These are phyloP conservation scores for Hypomecis atomaria DNA, from an alignment of 2,888 invertebrate genomes.

Conservation along the genomic window DNA sequence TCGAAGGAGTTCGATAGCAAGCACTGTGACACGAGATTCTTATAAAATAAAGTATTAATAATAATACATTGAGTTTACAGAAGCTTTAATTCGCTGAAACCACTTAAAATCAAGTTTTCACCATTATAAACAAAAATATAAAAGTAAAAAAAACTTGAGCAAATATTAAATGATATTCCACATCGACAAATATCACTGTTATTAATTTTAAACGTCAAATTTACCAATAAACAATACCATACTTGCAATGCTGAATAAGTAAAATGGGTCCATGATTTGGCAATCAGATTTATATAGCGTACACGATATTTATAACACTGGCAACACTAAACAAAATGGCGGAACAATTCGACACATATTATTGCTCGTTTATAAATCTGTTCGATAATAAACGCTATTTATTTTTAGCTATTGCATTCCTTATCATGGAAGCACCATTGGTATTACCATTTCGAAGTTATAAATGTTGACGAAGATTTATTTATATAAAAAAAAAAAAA, in stretches of 20 bases:
- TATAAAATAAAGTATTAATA: too few species aligned
- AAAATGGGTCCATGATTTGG: slow-evolving; percentile 44
- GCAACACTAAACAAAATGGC: slow-evolving; percentile 39
- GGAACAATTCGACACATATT: slow-evolving; percentile 31
- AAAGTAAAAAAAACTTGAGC: too few species aligned
- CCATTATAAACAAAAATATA: too few species aligned
- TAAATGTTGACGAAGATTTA: slow-evolving; percentile 43
- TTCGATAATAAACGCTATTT: slow-evolving; percentile 11
- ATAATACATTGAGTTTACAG: too few species aligned
- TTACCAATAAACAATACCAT: background rate
- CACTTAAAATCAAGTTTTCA: too few species aligned
- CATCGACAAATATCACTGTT: background rate
- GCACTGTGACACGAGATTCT: too few species aligned
- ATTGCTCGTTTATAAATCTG: slow-evolving; percentile 33
- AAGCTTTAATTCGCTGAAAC: too few species aligned
- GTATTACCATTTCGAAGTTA: slow-evolving; percentile 9
- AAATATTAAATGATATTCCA: slow-evolving; percentile 1
- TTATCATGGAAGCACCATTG: slow-evolving; percentile 69
- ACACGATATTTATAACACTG: slow-evolving; percentile 35
- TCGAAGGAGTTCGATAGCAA: too few species aligned
- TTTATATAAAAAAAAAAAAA: background rate
- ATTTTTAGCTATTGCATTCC: slow-evolving; percentile 54
- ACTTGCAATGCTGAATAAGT: slow-evolving; percentile 8
- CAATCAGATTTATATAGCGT: slow-evolving; percentile 35
- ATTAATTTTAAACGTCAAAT: background rate